Evolutionary conservation across 64 coral and sea anemone genomes (phyloP).

Genomic region (Acropora yongei): DNA sequence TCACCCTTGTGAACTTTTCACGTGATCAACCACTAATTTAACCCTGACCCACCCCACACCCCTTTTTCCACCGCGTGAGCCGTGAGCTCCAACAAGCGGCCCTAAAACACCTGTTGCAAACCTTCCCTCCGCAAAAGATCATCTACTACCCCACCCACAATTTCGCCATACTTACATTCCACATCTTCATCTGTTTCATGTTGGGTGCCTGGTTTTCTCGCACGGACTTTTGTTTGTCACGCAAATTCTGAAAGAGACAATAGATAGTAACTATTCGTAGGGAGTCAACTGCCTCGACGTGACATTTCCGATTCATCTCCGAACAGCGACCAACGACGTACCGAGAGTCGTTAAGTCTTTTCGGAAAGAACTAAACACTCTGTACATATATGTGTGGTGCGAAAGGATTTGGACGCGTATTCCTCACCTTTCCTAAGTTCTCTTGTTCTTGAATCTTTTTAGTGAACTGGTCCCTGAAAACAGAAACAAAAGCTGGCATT

Average conservation of each 20-base stretch:
- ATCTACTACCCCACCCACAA: neutral
- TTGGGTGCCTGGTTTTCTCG: constrained; percentile 93
- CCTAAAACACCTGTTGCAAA: too few species aligned
- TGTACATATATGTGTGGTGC: too few species aligned
- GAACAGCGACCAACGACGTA: too few species aligned
- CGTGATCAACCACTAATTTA: too few species aligned
- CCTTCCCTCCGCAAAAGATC: too few species aligned
- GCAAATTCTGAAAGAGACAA: constrained; percentile 71
- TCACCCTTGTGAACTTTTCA: too few species aligned
- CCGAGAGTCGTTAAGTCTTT: too few species aligned
- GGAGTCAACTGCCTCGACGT: neutral
- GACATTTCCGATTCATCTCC: neutral
- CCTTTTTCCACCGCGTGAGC: too few species aligned
- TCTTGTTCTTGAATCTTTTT: constrained; percentile 99
- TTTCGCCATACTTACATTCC: constrained; percentile 78
- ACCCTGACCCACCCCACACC: too few species aligned
- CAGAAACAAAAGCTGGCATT: constrained; percentile 7
- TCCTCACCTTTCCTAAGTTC: constrained; percentile 92
- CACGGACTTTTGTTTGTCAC: constrained; percentile 95
- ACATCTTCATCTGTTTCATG: constrained; percentile 99
- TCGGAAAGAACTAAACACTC: too few species aligned
- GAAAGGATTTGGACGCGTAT: neutral
- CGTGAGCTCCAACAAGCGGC: too few species aligned
- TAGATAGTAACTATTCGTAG: neutral
- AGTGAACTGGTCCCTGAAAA: constrained; percentile 89